Conservation (phyloP, 2,797 vertebrate genomes). For the Ficedula albicollis region DNA sequence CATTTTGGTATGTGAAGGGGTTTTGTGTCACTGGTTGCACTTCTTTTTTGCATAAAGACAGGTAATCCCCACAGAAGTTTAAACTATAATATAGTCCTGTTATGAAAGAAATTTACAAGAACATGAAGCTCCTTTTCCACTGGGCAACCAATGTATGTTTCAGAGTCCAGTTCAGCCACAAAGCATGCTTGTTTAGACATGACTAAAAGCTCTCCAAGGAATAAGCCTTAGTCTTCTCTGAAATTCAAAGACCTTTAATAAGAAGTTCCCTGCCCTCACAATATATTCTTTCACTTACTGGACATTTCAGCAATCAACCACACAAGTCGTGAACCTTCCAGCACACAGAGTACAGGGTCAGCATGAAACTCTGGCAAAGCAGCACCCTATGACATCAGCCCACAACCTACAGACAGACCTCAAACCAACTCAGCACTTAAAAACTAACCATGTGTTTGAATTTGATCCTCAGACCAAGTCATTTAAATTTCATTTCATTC, state of each 20-base stretch:
- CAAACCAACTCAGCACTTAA: not conserved
- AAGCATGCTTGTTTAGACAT: slow-evolving; percentile 29
- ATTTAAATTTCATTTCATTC: not conserved
- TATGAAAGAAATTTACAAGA: not conserved
- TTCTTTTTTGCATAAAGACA: not conserved
- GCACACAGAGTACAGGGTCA: slow-evolving; percentile 33
- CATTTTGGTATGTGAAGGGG: not conserved
- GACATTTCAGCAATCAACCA: slow-evolving; percentile 37
- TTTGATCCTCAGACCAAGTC: not conserved
- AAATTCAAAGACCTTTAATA: slow-evolving; percentile 49
- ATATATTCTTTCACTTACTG: slow-evolving; percentile 62
- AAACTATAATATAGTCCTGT: not conserved
- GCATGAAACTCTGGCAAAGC: slow-evolving; percentile 22
- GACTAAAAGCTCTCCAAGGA: slow-evolving; percentile 49
- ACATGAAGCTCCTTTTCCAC: slow-evolving; percentile 58
- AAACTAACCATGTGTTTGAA: not conserved
- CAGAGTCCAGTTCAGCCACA: not conserved
- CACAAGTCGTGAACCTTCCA: slow-evolving; percentile 30
- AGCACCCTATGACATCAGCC: slow-evolving; percentile 27
- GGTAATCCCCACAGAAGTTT: not conserved
- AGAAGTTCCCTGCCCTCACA: slow-evolving; percentile 26
- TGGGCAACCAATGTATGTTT: not conserved
- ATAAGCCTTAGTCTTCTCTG: slow-evolving; percentile 35
- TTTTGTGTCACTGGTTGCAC: not conserved
- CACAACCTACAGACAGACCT: not conserved